Base-by-base conservation (phyloP, 2,888 invertebrate genomes). In the Thereva unica region DNA sequence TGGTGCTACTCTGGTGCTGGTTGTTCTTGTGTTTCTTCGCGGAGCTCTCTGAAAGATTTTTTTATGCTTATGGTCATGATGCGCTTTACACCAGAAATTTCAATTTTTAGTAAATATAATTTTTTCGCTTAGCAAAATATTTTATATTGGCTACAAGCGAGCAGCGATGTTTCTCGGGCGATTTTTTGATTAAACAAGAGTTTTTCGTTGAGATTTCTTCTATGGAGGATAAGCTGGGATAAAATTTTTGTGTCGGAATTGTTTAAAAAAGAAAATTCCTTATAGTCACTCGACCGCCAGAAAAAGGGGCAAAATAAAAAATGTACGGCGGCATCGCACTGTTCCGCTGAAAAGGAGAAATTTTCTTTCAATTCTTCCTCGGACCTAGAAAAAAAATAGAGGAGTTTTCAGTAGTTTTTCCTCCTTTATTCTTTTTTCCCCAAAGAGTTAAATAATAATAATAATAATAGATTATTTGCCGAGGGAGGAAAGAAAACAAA, bases 1-100 rank as follows among this genome's bases (percentile, higher is more conserved):
- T 64, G 55, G 64, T 45, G 64, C 64, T 64, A 34, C 55, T n/a
- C n/a, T n/a, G n/a, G n/a, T n/a, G n/a, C n/a, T 64, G 55, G 47
- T 55, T 47, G 45, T 64, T 54, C 64, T 57, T 9, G n/a, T 57
- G 45, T 47, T 7, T 44, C 10, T n/a, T n/a, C n/a, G n/a, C n/a
- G n/a, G 52, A 52, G 52, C 34, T 52, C 34, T 52, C 49, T 47
- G 7, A 35, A 7, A 52, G 35, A 23, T 12, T 12, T 49, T 47
- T 8, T 52, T 9, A 52, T 52, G 52, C 52, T 35, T 5, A 52
- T 52, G 35, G 6, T 35, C 52, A n/a, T 8, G n/a, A 6, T 35
- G 6, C 5, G 6, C 5, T 6, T 52, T 7, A 35, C 12, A n/a
- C n/a, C n/a, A 34, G 34, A n/a, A n/a, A 52, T 34, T 52, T n/a